phyloP scores from a whole-genome alignment of 2,113 vertebrate species.

The Chamaetylas fuelleborni region DNA sequence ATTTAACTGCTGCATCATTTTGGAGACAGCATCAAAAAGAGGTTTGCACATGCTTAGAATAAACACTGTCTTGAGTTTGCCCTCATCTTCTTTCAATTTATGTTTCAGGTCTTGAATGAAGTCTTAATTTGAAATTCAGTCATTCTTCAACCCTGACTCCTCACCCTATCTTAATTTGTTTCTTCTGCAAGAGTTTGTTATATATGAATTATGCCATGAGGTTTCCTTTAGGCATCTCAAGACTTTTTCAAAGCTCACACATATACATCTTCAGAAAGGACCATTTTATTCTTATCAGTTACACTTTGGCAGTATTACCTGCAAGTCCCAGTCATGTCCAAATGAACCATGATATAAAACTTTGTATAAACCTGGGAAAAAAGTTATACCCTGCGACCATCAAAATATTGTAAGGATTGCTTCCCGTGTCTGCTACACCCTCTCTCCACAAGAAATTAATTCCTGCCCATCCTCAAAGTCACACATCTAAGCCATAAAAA shows the following conservation, averaged over 20 bases:
- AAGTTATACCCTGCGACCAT: background rate
- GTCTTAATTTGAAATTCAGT: background rate
- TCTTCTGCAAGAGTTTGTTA: background rate
- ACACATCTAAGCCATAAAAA: background rate
- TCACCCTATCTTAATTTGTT: background rate
- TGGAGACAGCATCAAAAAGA: slow-evolving; percentile 46
- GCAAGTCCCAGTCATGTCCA: background rate
- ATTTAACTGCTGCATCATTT: slow-evolving; percentile 34
- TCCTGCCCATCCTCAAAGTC: background rate
- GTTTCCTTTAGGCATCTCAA: background rate
- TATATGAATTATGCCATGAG: background rate
- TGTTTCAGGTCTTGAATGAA: background rate
- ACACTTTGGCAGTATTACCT: background rate
- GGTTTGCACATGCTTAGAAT: slow-evolving; percentile 33
- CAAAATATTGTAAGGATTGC: background rate
- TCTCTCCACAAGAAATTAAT: background rate
- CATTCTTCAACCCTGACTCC: background rate
- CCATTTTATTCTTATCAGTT: background rate
- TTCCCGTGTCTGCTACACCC: background rate
- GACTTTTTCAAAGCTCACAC: background rate
- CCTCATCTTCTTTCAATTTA: background rate
- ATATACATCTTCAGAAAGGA: background rate
- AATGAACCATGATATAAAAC: background rate
- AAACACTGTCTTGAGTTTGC: background rate
- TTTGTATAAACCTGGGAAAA: background rate